Conservation (phyloP, 2,797 vertebrate species). For the Microhierax caerulescens region DNA sequence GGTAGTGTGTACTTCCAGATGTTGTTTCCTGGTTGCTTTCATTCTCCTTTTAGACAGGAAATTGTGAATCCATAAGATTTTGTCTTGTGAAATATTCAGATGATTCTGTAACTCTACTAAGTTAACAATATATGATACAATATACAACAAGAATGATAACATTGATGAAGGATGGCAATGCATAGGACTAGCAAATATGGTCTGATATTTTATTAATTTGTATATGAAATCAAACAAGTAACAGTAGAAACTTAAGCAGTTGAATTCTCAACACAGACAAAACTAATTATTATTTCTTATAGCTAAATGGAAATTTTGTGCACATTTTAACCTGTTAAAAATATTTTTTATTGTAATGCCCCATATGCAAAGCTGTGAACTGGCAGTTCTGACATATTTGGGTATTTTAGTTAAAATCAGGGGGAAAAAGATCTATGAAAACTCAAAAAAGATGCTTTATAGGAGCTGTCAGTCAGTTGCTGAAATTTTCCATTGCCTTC, state of each 20-base stretch:
- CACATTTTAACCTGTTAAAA: not conserved
- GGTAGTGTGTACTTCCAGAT: not conserved
- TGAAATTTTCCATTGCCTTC: not conserved
- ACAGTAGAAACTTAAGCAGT: not conserved
- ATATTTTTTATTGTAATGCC: not conserved
- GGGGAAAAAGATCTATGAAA: not conserved
- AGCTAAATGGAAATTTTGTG: not conserved
- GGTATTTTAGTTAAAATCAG: not conserved
- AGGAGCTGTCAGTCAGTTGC: not conserved
- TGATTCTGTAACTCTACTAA: not conserved
- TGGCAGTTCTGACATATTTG: not conserved
- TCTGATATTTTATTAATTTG: not conserved
- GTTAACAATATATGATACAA: not conserved
- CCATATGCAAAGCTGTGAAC: not conserved
- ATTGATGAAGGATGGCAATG: not conserved
- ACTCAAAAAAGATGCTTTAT: not conserved
- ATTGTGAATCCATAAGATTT: not conserved
- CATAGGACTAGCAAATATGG: not conserved
- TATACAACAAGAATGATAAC: not conserved
- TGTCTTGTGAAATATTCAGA: not conserved
- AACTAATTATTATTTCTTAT: not conserved
- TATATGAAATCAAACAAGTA: not conserved
- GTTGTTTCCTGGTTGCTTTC: not conserved
- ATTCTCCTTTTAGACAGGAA: not conserved
- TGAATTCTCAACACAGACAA: not conserved